Base-by-base conservation (phyloP, 2,113 vertebrate genomes). In the Telmatochromis brichardi region DNA sequence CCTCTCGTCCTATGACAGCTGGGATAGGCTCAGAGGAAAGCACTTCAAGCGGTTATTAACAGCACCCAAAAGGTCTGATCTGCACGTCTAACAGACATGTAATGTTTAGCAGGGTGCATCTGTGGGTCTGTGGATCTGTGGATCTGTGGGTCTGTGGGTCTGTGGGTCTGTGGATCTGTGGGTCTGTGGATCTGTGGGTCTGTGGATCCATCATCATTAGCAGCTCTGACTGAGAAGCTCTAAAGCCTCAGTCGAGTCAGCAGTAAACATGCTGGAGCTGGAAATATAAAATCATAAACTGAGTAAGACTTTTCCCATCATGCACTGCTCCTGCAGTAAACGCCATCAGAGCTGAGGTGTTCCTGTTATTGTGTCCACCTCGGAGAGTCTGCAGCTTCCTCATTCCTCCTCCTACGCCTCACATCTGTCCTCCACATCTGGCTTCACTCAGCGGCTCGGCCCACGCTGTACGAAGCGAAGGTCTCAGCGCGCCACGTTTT, bases 371-470 rank as follows among this genome's bases (percentile, higher is more conserved):
- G 19, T 45, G 42, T 73, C 68, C 40, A 73, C 40, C 21, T 73
- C 13, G 0, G 37, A 40, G 9, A 47, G 71, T 76, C 71, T 76
- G 13, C 50, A 26, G 47, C 51, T 28, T 42, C 83, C 40, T 82
- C 12, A 37, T 50, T 81, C 37, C 28, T 57, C 37, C 84, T 87
- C 86, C 88, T 89, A 83, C 50, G 5, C 80, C 31, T 88, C 80
- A 91, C 85, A 76, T 92, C 85, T 88, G 78, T 87, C 87, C 63
- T 76, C 31, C 73, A 92, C 92, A 94, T 94, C 90, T 94, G 94
- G 86, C 23, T 93, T 84, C 76, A 45, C 92, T 94, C 89, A 93
- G 78, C 3, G 6, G 2, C 47, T 31, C 37, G 3, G 79, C 57
- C 23, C 82, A 23, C 17, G 6, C 87, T 90, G 86, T 1, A 63